These are phyloP conservation scores for Ariopsis seemanni DNA, from an alignment of 2,113 vertebrate species.

Conservation along the genomic window DNA sequence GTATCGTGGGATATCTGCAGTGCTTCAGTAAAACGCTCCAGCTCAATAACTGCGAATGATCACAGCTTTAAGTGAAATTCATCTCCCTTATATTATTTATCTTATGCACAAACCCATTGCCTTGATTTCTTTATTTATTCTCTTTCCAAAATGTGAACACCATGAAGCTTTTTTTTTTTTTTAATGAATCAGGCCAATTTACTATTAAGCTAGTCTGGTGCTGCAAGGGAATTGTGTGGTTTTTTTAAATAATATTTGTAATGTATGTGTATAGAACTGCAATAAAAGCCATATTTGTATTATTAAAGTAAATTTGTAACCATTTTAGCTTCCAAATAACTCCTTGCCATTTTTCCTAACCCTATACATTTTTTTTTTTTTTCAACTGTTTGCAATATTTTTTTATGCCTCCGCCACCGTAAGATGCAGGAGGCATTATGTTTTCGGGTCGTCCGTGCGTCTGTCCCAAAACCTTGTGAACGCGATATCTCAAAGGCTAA, in stretches of 20 bases:
- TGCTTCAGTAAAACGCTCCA: neutral
- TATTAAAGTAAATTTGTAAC: neutral
- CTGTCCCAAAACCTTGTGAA: too few relatives aligned
- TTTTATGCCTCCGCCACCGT: too few relatives aligned
- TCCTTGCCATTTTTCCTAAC: neutral
- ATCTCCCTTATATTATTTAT: neutral
- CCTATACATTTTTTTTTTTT: neutral
- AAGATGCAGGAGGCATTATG: too few relatives aligned
- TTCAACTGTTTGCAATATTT: neutral
- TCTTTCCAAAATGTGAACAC: neutral
- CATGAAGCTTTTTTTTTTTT: neutral
- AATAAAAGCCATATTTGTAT: conserved; percentile 15
- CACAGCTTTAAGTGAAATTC: neutral
- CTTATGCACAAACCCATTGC: neutral
- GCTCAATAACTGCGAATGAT: neutral
- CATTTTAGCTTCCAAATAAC: neutral
- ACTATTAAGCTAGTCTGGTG: neutral
- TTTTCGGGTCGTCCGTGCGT: too few relatives aligned
- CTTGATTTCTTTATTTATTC: neutral
- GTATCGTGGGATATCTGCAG: neutral
- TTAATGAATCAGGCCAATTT: neutral
- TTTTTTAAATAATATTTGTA: conserved; percentile 12
- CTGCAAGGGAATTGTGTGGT: neutral
- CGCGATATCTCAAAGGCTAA: too few relatives aligned
- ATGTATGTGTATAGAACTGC: neutral